A percentile compares a stretch with the other conserved stretches of the same genome.
phyloP scores from a whole-genome alignment of 2,113 vertebrate species.

The Aptenodytes patagonicus region DNA sequence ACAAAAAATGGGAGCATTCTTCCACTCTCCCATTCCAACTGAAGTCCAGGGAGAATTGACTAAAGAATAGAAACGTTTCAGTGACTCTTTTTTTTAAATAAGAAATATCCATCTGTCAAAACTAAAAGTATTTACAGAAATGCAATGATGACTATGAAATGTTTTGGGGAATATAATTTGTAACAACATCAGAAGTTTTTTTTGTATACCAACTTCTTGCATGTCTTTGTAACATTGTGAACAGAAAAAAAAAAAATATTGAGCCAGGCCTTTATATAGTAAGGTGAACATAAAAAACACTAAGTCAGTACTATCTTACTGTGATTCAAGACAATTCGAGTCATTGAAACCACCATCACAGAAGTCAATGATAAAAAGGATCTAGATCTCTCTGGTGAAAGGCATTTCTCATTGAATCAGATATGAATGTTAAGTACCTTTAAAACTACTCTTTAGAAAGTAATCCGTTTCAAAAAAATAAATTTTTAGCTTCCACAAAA shows the following conservation, averaged over 20 bases:
- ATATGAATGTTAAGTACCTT: not conserved
- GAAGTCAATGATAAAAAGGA: not conserved
- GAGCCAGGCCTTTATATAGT: not conserved
- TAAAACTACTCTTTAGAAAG: not conserved
- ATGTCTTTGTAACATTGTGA: not conserved
- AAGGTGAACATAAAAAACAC: not conserved
- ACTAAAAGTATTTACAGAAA: not conserved
- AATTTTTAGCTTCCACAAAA: not conserved
- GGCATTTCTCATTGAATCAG: not conserved
- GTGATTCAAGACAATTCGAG: not conserved
- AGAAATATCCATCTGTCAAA: not conserved
- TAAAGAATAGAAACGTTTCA: not conserved
- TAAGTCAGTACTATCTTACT: not conserved
- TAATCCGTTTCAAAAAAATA: conserved; percentile 16
- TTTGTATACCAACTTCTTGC: not conserved
- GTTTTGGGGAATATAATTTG: not conserved
- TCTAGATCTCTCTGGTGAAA: not conserved
- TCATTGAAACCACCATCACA: not conserved
- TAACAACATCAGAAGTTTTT: not conserved
- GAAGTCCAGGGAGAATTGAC: not conserved
- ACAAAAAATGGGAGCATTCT: not conserved
- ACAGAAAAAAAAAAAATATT: not conserved
- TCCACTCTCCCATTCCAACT: not conserved
- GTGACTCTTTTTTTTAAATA: not conserved
- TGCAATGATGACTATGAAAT: not conserved